Evolutionary conservation across 2,113 vertebrate species (phyloP).

Genomic region (Dasyprocta punctata): DNA sequence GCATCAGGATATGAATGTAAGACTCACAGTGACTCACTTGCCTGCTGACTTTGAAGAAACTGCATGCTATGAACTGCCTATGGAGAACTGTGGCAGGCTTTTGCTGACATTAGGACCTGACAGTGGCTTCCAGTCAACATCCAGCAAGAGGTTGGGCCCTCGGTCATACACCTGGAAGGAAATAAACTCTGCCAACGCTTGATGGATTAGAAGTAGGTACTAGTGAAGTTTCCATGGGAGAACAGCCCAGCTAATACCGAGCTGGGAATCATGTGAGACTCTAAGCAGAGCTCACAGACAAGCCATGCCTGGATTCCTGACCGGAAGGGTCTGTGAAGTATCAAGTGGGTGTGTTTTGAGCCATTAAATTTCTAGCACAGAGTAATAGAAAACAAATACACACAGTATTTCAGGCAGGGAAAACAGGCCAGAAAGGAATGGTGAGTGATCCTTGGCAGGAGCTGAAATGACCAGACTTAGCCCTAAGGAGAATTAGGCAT

Average conservation of each 20-base stretch:
- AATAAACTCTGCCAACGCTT: background rate
- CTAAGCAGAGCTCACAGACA: background rate
- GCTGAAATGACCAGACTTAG: background rate
- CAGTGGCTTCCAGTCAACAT: background rate
- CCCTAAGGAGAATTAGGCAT: background rate
- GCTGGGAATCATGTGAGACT: background rate
- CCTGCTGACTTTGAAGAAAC: background rate
- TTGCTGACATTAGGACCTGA: background rate
- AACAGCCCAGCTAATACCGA: background rate
- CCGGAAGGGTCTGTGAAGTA: background rate
- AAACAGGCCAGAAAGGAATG: background rate
- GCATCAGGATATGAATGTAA: background rate
- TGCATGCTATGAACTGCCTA: background rate
- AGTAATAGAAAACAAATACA: background rate
- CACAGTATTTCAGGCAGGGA: background rate
- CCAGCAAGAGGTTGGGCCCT: background rate
- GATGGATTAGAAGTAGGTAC: background rate
- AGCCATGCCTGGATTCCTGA: background rate
- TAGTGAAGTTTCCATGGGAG: background rate
- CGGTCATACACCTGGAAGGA: background rate
- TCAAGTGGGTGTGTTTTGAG: background rate
- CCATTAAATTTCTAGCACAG: background rate
- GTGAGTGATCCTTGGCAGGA: fast-evolving
- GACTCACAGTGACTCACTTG: background rate
- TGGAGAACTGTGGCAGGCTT: background rate